phyloP scores from a whole-genome alignment of 2,113 vertebrate species.

The Bagarius yarrelli region DNA sequence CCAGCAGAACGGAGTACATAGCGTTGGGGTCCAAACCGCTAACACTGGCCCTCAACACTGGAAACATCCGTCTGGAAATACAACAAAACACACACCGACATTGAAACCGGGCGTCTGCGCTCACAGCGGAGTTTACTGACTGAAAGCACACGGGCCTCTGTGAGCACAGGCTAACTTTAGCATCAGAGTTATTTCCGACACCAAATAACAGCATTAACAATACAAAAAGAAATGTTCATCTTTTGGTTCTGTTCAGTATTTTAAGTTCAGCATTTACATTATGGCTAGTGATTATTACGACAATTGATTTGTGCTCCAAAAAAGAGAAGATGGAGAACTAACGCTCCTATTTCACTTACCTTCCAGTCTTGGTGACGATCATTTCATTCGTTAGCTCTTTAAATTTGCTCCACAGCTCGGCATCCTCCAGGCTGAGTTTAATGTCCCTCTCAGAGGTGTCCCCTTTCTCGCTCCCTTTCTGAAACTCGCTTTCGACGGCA shows the following conservation, averaged over 20 bases:
- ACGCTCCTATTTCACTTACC: conserved; percentile 56
- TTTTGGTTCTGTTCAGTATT: background rate
- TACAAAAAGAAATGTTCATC: background rate
- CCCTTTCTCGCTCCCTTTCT: conserved; percentile 77
- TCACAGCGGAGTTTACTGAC: background rate
- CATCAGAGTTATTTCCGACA: background rate
- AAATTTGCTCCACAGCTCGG: conserved; percentile 76
- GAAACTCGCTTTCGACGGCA: conserved; percentile 77
- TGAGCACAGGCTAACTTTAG: conserved; percentile 11
- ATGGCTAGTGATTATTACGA: too few relatives aligned
- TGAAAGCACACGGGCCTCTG: background rate
- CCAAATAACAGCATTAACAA: background rate
- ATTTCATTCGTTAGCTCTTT: conserved; percentile 80
- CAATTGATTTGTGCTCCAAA: background rate
- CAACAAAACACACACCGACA: background rate
- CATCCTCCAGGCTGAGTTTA: conserved; percentile 74
- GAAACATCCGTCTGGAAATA: conserved; percentile 75
- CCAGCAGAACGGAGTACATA: conserved; percentile 79
- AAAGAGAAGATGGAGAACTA: background rate
- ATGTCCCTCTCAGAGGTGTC: conserved; percentile 77
- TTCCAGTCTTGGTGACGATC: conserved; percentile 80
- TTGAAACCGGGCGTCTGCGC: background rate
- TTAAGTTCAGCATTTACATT: too few relatives aligned
- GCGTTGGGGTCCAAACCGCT: conserved; percentile 76
- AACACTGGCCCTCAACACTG: conserved; percentile 72